Evolutionary conservation across 2,797 vertebrate genomes (phyloP), one percentile per base, ranked within the genome.

Genomic region (Caiman crocodilus): DNA sequence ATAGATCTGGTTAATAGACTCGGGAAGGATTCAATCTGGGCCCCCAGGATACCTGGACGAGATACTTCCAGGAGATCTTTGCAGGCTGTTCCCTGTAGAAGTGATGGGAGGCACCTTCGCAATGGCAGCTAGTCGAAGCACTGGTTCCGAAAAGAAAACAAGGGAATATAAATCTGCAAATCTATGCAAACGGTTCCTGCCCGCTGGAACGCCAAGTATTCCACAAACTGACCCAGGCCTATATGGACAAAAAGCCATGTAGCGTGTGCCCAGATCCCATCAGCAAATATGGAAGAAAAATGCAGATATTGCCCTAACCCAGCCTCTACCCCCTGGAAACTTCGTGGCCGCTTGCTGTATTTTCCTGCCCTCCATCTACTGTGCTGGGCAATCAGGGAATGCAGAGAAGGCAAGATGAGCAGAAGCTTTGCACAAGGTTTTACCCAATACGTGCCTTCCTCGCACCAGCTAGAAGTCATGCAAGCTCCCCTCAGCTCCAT

Each of bases 121-220:
- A 61, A 61, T 61, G 60, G 23, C 60, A 71, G 20, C 67, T 21
- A 42, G 13, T 21, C 56, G 6, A 64, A 2, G 14, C 11, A 32
- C 0, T 0, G 9, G 18, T 83, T 86, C 8, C 2, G 6, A 0
- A 58, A 76, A n/a, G 63, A 60, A 16, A 55, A 73, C 0, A 50
- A 50, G 42, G 42, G 42, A 9, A 50, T 50, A 50, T 50, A 50
- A 50, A 11, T 50, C 21, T 71, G 67, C 67, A 30, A 71, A 71
- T 6, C 42, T 23, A 35, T 25, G 67, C 14, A n/a, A 21, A 56
- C 10, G 4, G 1, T 35, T 32, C 3, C 9, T 73, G 9, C 50
- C 50, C 17, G 42, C 28, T 0, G 1, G 69, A 90, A 69, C 30
- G 25, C 50, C 12, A 2, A 12, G 75, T 15, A 42, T n/a, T 11